Conservation (phyloP, 2,797 vertebrate species). For the Masticophis lateralis region DNA sequence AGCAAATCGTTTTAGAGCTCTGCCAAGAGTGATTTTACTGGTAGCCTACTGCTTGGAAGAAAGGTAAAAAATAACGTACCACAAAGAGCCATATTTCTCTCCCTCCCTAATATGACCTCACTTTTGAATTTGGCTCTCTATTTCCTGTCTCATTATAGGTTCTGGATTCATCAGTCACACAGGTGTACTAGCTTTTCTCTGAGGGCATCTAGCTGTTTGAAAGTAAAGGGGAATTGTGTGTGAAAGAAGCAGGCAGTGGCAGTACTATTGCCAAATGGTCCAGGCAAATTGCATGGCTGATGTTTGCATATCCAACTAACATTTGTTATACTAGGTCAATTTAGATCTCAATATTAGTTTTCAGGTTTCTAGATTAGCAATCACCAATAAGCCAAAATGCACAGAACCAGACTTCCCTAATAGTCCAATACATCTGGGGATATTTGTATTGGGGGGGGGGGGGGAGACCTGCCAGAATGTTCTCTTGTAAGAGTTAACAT, state of each 20-base stretch:
- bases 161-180: neutral
- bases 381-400: neutral
- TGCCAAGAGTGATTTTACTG: neutral
- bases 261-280: neutral
- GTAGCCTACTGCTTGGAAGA: neutral
- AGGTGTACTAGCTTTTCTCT: neutral
- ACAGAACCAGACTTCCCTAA: neutral
- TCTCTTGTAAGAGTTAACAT: neutral
- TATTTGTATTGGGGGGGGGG: neutral
- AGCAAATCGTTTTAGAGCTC: neutral
- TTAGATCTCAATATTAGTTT: neutral
- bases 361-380: neutral
- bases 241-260: neutral
- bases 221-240: neutral
- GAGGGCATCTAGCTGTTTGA: neutral
- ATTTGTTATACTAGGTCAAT: neutral
- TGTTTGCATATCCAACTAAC: neutral
- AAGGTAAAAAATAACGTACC: neutral
- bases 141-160: neutral
- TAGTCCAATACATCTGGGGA: neutral
- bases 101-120: neutral
- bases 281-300: neutral
- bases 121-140: neutral
- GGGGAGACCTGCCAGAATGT: neutral
- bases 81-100: neutral